These are phyloP conservation scores for Scatophagus argus DNA, from an alignment of 2,113 vertebrate genomes.

Conservation along the genomic window DNA sequence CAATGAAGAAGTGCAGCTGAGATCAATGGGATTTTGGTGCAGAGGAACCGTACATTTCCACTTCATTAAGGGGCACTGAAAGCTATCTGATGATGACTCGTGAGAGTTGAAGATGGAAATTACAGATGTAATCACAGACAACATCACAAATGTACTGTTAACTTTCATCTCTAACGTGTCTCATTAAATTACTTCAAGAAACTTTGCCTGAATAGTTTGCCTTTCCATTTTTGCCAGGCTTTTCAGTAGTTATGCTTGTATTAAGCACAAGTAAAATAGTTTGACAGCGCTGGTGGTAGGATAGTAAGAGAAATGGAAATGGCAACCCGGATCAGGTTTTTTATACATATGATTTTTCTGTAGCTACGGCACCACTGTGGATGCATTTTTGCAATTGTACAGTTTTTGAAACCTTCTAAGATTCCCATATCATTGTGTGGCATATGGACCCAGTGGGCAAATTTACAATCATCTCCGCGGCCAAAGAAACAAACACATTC, in stretches of 20 bases:
- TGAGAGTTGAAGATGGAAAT: background rate
- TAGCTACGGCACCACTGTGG: background rate
- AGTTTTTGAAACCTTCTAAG: background rate
- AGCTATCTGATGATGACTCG: background rate
- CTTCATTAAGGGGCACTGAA: background rate
- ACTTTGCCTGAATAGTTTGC: background rate
- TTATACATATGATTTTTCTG: background rate
- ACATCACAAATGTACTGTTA: background rate
- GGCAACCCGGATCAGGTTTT: background rate
- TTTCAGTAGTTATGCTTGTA: background rate
- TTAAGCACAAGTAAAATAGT: constrained; percentile 10
- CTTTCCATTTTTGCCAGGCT: background rate
- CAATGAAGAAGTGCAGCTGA: background rate
- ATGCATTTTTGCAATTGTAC: background rate
- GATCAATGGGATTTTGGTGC: background rate
- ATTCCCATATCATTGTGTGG: background rate
- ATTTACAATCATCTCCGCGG: background rate
- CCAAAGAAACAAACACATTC: background rate
- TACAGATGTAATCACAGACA: background rate
- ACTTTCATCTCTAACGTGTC: background rate
- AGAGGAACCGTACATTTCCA: background rate
- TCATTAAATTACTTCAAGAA: background rate
- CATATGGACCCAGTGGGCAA: background rate
- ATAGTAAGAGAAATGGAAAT: background rate
- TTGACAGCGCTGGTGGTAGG: background rate